Evolutionary conservation across 2,797 vertebrate species (phyloP).

Genomic region (Dipus sagitta): DNA sequence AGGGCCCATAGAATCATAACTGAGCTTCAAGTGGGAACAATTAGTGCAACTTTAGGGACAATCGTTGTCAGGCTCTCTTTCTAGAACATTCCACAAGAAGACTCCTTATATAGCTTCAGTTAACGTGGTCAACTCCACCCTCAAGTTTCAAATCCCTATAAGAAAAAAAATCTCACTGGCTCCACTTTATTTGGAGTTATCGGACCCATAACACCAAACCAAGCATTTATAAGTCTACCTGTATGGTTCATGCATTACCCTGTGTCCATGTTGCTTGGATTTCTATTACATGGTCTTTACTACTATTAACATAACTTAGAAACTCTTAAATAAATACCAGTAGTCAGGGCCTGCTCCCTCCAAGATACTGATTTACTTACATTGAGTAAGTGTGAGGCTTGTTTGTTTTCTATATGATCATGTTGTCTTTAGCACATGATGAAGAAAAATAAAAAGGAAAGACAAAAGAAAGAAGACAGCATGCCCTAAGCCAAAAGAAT

Average conservation of each 20-base stretch:
- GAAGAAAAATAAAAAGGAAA: neutral
- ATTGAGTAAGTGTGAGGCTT: neutral
- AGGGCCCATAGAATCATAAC: neutral
- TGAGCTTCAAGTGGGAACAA: neutral
- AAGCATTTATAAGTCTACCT: neutral
- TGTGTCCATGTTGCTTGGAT: neutral
- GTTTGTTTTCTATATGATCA: neutral
- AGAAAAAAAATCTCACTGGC: neutral
- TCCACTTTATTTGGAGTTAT: neutral
- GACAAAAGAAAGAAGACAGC: neutral
- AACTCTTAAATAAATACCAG: neutral
- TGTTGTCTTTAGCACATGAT: neutral
- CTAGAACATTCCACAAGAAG: neutral
- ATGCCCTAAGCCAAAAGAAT: neutral
- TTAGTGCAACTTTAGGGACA: neutral
- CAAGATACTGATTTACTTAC: neutral
- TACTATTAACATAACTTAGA: neutral
- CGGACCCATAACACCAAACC: neutral
- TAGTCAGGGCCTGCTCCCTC: neutral
- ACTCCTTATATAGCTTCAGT: neutral
- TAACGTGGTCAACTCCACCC: neutral
- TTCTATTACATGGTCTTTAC: neutral
- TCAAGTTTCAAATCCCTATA: neutral
- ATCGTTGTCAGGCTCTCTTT: neutral
- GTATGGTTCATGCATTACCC: neutral